phyloP scores from a whole-genome alignment of 2,113 vertebrate genomes.

The Psilopogon haemacephalus region DNA sequence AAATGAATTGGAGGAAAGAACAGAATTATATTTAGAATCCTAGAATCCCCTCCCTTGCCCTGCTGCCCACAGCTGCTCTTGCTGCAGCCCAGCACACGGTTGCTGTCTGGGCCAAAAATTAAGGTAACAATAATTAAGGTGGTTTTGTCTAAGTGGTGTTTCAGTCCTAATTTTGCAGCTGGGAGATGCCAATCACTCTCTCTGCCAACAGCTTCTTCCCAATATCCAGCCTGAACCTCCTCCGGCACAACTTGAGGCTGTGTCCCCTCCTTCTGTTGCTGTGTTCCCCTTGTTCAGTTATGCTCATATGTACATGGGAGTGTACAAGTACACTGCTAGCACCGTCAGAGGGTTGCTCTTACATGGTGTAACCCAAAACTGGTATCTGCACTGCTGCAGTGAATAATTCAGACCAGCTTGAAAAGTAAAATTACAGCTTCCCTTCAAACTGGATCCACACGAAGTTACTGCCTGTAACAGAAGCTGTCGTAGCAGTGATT shows the following conservation, averaged over 20 bases:
- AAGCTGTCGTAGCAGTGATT: neutral
- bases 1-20: too few species aligned
- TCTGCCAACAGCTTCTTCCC: too few species aligned
- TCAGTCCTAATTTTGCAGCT: neutral
- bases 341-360: neutral
- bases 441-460: neutral
- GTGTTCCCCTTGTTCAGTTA: too few species aligned
- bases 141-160: neutral
- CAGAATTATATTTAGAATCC: too few species aligned
- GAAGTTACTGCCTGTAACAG: neutral
- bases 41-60: too few species aligned
- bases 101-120: too few species aligned
- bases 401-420: neutral
- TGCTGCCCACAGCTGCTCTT: too few species aligned
- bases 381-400: neutral
- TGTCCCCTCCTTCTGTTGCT: too few species aligned
- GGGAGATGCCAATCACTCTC: too few species aligned
- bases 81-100: too few species aligned
- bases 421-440: neutral
- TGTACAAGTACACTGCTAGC: neutral
- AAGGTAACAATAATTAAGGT: neutral
- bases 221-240: too few species aligned
- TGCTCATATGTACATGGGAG: fast-evolving
- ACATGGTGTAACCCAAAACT: neutral
- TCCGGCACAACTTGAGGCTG: too few species aligned